phyloP scores from a whole-genome alignment of 2,113 vertebrate genomes.

The Nannobrachium achirus region DNA sequence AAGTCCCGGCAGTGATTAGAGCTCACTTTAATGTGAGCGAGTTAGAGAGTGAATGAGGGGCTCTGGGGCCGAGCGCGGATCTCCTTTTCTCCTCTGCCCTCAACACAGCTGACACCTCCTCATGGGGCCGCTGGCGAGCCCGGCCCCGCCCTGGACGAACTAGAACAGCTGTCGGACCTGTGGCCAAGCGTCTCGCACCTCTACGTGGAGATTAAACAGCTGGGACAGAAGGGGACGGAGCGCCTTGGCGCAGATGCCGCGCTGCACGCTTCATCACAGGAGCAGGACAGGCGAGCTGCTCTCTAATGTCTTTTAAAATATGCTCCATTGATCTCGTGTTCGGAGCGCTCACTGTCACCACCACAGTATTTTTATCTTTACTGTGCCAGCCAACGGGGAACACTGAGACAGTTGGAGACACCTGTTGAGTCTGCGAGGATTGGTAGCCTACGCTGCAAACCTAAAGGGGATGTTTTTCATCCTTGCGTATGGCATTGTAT shows the following conservation, averaged over 20 bases:
- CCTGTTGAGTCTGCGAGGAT: slow-evolving; percentile 69
- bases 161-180: slow-evolving; percentile 8
- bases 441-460: slow-evolving; percentile 48
- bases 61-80: slow-evolving; percentile 59
- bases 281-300: slow-evolving; percentile 66
- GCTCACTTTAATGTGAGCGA: slow-evolving; percentile 80
- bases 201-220: slow-evolving; percentile 45
- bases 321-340: slow-evolving; percentile 67
- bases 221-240: slow-evolving; percentile 48
- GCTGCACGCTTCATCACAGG: slow-evolving; percentile 64
- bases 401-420: slow-evolving; percentile 44
- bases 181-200: slow-evolving; percentile 40
- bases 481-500: slow-evolving; percentile 38
- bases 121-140: slow-evolving; percentile 30
- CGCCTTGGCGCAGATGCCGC: slow-evolving; percentile 40
- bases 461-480: slow-evolving; percentile 57
- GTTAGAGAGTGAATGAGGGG: slow-evolving; percentile 67
- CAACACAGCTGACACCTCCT: slow-evolving; percentile 54
- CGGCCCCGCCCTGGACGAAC: slow-evolving; percentile 15
- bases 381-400: slow-evolving; percentile 40
- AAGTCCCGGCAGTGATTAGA: slow-evolving; percentile 84
- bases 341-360: slow-evolving; percentile 51
- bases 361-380: slow-evolving; percentile 38
- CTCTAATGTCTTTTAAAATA: slow-evolving; percentile 74
- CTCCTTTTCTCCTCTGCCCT: slow-evolving; percentile 62